Conservation (phyloP, 2,797 vertebrate species). For the Dryobates pubescens region DNA sequence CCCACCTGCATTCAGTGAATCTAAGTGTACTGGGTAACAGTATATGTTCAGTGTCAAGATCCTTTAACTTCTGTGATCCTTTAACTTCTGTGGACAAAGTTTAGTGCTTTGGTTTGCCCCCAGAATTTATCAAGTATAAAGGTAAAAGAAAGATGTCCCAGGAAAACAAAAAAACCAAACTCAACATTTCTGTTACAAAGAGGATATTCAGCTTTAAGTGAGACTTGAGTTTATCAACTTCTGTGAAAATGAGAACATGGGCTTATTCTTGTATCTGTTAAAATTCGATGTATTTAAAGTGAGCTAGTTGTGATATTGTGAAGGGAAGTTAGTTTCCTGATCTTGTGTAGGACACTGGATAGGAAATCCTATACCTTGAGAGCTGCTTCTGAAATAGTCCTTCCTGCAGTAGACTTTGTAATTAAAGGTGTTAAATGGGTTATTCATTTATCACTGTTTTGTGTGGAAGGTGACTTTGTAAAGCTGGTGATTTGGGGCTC, state of each 20-base stretch:
- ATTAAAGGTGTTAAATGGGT: not conserved
- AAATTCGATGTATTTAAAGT: not conserved
- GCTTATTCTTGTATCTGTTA: not conserved
- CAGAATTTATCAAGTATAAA: not conserved
- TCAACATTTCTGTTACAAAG: not conserved
- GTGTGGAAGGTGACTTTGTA: not conserved
- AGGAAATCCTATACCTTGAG: not conserved
- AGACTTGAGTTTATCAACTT: not conserved
- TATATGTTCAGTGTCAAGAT: not conserved
- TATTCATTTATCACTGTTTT: not conserved
- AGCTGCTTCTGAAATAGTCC: not conserved
- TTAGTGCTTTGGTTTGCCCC: not conserved
- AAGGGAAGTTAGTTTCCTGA: not conserved
- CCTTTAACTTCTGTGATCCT: not conserved
- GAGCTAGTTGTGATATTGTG: not conserved
- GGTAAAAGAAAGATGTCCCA: not conserved
- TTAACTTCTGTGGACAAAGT: not conserved
- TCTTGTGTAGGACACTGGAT: not conserved
- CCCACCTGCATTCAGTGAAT: not conserved
- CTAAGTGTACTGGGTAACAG: not conserved
- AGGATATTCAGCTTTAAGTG: not conserved
- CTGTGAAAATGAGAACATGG: not conserved
- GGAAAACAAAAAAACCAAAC: not conserved
- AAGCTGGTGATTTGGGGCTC: not conserved
- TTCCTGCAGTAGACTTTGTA: not conserved